A percentile compares a stretch with the other conserved stretches of the same genome.
Conservation (phyloP, 2,113 vertebrate species). For the Ictalurus punctatus region DNA sequence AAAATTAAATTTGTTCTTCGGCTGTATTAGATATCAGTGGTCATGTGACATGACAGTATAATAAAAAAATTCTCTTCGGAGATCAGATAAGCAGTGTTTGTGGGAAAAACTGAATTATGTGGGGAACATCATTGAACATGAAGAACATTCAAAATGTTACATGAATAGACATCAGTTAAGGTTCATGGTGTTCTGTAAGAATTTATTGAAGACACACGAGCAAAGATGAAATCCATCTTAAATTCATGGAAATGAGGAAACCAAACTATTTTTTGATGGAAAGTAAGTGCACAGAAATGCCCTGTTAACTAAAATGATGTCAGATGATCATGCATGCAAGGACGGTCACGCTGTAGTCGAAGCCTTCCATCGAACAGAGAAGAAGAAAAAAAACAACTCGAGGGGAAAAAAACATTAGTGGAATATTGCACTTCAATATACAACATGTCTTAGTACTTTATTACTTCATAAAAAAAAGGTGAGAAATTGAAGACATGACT, state of each 20-base stretch:
- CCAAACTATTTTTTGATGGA: not conserved
- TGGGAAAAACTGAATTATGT: not conserved
- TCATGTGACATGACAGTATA: not conserved
- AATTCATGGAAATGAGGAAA: constrained; percentile 14
- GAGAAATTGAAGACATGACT: constrained; percentile 22
- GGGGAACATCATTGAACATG: not conserved
- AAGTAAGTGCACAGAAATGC: constrained; percentile 15
- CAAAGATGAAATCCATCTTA: not conserved
- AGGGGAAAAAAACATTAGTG: constrained; percentile 53
- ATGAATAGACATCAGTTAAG: constrained; percentile 6
- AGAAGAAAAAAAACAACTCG: constrained; percentile 40
- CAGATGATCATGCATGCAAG: constrained; percentile 41
- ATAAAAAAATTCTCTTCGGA: not conserved
- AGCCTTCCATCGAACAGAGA: constrained; percentile 37
- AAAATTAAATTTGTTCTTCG: not conserved
- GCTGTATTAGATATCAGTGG: not conserved
- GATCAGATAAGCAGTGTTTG: not conserved
- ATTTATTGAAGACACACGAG: not conserved
- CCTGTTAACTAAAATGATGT: constrained; percentile 28
- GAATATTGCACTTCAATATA: constrained; percentile 53
- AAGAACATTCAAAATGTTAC: not conserved
- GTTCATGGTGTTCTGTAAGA: not conserved
- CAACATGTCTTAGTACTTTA: constrained; percentile 40
- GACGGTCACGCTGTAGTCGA: constrained; percentile 21
- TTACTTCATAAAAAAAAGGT: constrained; percentile 37